Conservation (phyloP, 2,888 invertebrate genomes). For the Dryomyza anilis region DNA sequence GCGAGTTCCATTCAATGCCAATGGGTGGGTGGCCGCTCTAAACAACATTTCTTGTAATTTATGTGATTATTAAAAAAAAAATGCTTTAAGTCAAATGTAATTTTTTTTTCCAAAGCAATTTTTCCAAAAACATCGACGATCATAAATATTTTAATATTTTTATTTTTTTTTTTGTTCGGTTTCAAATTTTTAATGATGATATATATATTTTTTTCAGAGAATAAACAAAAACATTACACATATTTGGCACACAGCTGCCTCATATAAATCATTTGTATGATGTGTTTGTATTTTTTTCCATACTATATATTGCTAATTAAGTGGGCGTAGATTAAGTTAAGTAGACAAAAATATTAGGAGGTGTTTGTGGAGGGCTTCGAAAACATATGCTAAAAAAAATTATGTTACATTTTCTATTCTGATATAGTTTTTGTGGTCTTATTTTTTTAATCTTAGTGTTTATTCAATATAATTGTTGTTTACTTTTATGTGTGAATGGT, state of each 20-base stretch:
- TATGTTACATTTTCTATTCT: too few relatives aligned
- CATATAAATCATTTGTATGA: not conserved
- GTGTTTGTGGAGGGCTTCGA: too few relatives aligned
- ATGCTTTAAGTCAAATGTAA: too few relatives aligned
- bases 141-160: too few relatives aligned
- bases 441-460: not conserved
- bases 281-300: not conserved
- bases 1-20: conserved; percentile 16
- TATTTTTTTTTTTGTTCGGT: not conserved
- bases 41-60: not conserved
- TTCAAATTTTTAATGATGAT: not conserved
- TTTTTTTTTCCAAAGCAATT: too few relatives aligned
- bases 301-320: not conserved
- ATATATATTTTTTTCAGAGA: not conserved
- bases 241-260: not conserved
- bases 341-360: too few relatives aligned
- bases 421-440: not conserved
- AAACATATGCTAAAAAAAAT: too few relatives aligned
- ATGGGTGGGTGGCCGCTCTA: not conserved
- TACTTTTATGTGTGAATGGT: too few relatives aligned
- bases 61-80: not conserved
- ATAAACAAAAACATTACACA: not conserved
- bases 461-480: not conserved
- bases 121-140: too few relatives aligned
- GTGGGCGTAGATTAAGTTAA: not conserved